Evolutionary conservation across 1,140 invertebrate genomes (phyloP).

Genomic region (Saccostrea echinata): DNA sequence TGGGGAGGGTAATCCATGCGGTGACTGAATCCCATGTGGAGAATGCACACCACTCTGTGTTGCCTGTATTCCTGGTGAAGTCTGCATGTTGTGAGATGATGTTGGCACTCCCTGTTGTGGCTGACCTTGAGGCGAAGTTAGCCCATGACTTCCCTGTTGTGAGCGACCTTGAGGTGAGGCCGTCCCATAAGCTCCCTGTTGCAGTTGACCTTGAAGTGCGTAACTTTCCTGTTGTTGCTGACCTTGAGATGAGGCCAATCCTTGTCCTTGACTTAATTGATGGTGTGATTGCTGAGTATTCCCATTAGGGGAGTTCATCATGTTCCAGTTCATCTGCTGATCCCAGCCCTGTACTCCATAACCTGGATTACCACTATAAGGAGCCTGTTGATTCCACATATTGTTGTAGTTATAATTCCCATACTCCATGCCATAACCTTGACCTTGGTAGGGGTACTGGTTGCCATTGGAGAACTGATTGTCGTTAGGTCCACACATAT

Average conservation of each 20-base stretch:
- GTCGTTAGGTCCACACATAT: not conserved
- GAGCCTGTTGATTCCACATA: not conserved
- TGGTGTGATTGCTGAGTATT: not conserved
- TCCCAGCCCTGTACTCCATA: slow-evolving; percentile 13
- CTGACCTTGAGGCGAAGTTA: not conserved
- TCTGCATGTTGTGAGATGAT: slow-evolving; percentile 3
- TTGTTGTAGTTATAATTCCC: not conserved
- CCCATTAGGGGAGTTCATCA: slow-evolving; percentile 5
- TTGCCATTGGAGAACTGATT: not conserved
- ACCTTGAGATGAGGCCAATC: slow-evolving; percentile 14
- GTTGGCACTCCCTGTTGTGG: not conserved
- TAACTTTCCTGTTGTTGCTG: not conserved
- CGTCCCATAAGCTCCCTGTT: not conserved
- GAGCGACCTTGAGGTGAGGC: slow-evolving; percentile 6
- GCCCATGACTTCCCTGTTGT: slow-evolving; percentile 38
- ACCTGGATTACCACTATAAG: not conserved
- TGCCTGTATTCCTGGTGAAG: not conserved
- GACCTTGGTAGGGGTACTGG: not conserved
- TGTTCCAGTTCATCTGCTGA: not conserved
- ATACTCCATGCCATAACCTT: slow-evolving; percentile 23
- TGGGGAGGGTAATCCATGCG: slow-evolving; percentile 13
- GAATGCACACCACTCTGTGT: not conserved
- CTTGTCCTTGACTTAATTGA: slow-evolving; percentile 4
- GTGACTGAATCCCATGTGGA: no score
- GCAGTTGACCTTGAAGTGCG: slow-evolving; percentile 11